These are phyloP conservation scores for Nineta flava DNA, from an alignment of 2,888 invertebrate genomes.

Conservation along the genomic window DNA sequence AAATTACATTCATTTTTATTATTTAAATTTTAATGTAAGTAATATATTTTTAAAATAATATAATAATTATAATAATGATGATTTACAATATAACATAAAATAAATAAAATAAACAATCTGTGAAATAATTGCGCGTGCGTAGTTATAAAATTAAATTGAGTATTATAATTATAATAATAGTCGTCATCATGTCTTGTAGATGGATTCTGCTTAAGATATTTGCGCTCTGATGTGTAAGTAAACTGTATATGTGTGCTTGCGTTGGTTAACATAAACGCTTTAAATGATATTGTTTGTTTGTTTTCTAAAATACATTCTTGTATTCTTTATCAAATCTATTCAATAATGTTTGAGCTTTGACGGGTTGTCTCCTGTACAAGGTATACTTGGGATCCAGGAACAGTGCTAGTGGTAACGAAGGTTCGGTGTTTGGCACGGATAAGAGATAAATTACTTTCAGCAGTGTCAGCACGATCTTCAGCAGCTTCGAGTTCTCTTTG, in stretches of 20 bases:
- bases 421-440: slow-evolving; percentile 98
- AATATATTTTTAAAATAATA: not conserved
- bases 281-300: too few species aligned
- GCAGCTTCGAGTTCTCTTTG: slow-evolving; percentile 96
- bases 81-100: not conserved
- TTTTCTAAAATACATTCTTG: too few species aligned
- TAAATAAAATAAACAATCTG: not conserved
- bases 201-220: not conserved
- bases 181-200: not conserved
- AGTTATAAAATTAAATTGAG: not conserved
- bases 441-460: slow-evolving; percentile 85
- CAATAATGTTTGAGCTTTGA: too few species aligned
- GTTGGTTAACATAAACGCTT: too few species aligned
- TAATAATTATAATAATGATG: not conserved
- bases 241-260: not conserved
- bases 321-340: too few species aligned
- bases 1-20: not conserved
- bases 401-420: slow-evolving; percentile 86
- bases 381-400: slow-evolving; percentile 83
- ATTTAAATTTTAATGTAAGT: not conserved
- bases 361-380: slow-evolving; percentile 62
- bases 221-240: not conserved
- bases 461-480: slow-evolving; percentile 89
- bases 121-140: not conserved
- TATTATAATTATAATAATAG: too few species aligned